phyloP scores from a whole-genome alignment of 1,140 invertebrate species.

The Cydia amplana region DNA sequence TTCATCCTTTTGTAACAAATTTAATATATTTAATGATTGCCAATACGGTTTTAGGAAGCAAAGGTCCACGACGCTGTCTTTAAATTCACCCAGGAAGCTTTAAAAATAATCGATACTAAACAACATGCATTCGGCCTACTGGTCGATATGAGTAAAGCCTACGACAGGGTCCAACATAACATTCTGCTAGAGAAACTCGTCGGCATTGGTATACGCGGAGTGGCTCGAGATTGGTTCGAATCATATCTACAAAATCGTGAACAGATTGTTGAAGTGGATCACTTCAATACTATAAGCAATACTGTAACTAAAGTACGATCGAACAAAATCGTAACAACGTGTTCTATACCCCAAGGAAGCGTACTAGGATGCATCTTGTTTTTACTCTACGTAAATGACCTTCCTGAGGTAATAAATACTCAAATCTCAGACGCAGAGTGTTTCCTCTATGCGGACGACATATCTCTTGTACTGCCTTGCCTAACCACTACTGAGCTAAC shows the following conservation, averaged over 20 bases:
- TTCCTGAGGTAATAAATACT: no score
- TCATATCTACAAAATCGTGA: conserved; percentile 21
- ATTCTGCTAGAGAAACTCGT: conserved; percentile 9
- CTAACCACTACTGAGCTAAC: no score
- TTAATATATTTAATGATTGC: conserved; percentile 8
- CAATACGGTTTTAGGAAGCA: background rate
- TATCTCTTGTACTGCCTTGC: no score
- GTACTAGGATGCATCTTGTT: no score
- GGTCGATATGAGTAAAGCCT: conserved; percentile 18
- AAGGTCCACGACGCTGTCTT: background rate
- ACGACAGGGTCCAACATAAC: conserved; percentile 3
- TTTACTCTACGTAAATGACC: no score
- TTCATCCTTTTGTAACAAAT: conserved; percentile 7
- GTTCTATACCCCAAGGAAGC: no score
- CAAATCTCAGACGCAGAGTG: no score
- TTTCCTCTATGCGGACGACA: no score
- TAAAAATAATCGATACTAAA: background rate
- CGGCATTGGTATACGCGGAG: conserved; percentile 18
- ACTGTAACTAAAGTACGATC: no score
- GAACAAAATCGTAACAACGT: no score
- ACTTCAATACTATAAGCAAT: background rate
- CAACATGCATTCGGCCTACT: conserved; percentile 13
- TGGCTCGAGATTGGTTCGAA: background rate
- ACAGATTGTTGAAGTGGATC: conserved; percentile 14
- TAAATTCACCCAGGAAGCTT: conserved; percentile 12